phyloP scores from a whole-genome alignment of 2,888 invertebrate genomes.

The Oxyscelio sp. region DNA sequence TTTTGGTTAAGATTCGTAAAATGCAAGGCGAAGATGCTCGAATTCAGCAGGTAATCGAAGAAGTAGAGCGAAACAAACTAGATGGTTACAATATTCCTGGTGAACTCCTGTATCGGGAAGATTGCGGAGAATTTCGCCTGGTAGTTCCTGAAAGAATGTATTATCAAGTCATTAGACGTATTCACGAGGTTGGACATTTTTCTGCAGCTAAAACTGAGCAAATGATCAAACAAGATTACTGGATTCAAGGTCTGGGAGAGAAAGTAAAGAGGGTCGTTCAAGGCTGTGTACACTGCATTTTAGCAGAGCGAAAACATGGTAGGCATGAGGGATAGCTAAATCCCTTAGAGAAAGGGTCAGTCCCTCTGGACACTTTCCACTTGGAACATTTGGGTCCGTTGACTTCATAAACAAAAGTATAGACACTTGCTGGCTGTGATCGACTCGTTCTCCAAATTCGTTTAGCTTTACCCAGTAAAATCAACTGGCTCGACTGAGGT shows the following conservation, averaged over 20 bases:
- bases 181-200: background rate
- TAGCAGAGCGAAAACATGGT: background rate
- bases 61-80: background rate
- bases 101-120: conserved; percentile 5
- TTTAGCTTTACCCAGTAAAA: no score
- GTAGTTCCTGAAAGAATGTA: background rate
- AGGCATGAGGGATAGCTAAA: background rate
- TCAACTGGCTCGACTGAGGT: no score
- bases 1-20: no score
- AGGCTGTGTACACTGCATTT: background rate
- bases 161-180: background rate
- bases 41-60: no score
- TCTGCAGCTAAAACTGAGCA: background rate
- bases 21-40: no score
- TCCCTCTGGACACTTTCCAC: background rate
- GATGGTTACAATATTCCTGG: background rate
- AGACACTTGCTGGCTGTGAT: no score
- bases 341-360: no score
- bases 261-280: background rate
- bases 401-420: no score
- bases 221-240: background rate
- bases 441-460: no score
- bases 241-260: background rate
- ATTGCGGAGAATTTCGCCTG: background rate
- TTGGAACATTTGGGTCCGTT: no score